Evolutionary conservation across 2,888 invertebrate species (phyloP), one percentile per base, ranked within the genome.

Genomic region (Quadriops clusia): DNA sequence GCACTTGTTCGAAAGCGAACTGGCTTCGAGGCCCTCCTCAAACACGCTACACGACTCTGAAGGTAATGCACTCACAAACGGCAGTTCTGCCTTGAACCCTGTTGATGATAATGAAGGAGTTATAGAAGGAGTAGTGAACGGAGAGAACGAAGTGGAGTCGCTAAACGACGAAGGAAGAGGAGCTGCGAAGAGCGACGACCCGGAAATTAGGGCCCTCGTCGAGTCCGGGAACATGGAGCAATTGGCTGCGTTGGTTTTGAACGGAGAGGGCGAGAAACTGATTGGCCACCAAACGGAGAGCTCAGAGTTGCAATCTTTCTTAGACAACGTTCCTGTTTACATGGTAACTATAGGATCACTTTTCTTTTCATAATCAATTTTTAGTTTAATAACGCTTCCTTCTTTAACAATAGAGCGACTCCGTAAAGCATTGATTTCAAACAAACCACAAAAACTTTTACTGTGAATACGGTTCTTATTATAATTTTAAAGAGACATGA

Each of bases 191-290:
- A 59, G 35, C 3, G 46, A 47, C 20, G 78, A 79, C 42, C 66
- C 68, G 9, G 77, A 77, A 54, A 68, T 82, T 21, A 65, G 70
- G 32, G 67, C 70, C 41, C 65, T 83, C 42, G 72, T 84, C 29
- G 72, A 74, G 45, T 65, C 68, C 40, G 78, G 85, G 5, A 87
- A 87, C 52, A 80, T 93, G 77, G 90, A 89, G 54, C 81, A 85
- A 63, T 64, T 94, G 49, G 93, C 93, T 14, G 74, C 83, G 29
- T 64, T 93, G 46, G 89, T 94, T 8, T 65, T 94, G 12, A 84
- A 83, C 46, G 93, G 93, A 3, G 82, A 90, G 51, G 93, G 93
- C 0, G 66, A 79, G 40, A 70, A 77, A 61, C 63, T 87, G 47
- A 60, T 81, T 48, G 74, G 83, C 33, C 67, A 77, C 45, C 67